Percentiles rank a stretch among this genome's conserved stretches.
Conservation (phyloP, 1,140 invertebrate species). For the Schlechtendalia chinensis region DNA sequence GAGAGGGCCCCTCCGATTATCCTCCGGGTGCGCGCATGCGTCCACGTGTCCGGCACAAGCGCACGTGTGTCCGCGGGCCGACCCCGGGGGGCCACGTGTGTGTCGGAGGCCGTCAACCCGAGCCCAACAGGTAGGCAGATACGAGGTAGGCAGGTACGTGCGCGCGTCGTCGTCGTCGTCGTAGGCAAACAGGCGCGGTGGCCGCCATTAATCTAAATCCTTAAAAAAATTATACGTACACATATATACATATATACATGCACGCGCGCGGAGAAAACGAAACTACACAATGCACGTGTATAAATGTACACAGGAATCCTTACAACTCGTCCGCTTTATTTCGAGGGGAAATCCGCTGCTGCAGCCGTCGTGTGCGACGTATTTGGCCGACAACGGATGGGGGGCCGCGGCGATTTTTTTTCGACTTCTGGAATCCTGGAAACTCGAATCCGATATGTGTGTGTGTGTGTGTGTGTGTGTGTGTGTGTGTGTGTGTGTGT, state of each 20-base stretch:
- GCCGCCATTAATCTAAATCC: constrained; percentile 38
- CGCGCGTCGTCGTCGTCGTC: no score
- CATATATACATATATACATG: no score
- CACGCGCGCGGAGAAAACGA: constrained; percentile 18
- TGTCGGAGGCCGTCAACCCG: constrained; percentile 41
- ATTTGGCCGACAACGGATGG: not conserved
- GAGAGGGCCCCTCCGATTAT: not conserved
- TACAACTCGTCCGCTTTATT: constrained; percentile 3
- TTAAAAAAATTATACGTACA: not conserved
- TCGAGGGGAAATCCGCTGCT: not conserved
- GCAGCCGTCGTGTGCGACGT: not conserved
- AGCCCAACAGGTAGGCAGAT: constrained; percentile 31
- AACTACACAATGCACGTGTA: not conserved
- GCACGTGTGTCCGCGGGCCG: constrained; percentile 36
- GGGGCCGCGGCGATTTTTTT: not conserved
- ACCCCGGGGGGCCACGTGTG: constrained; percentile 29
- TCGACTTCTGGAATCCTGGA: constrained; percentile 27
- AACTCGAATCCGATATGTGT: not conserved
- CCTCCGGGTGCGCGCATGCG: not conserved
- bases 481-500: no score
- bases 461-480: no score
- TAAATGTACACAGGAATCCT: not conserved
- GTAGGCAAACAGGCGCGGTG: constrained; percentile 30
- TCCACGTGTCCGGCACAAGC: constrained; percentile 25
- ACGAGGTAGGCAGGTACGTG: not conserved